Percentiles rank a stretch among this genome's conserved stretches.
These are phyloP conservation scores for Chrysotoxum bicinctum DNA, from an alignment of 2,888 invertebrate species.

Conservation along the genomic window DNA sequence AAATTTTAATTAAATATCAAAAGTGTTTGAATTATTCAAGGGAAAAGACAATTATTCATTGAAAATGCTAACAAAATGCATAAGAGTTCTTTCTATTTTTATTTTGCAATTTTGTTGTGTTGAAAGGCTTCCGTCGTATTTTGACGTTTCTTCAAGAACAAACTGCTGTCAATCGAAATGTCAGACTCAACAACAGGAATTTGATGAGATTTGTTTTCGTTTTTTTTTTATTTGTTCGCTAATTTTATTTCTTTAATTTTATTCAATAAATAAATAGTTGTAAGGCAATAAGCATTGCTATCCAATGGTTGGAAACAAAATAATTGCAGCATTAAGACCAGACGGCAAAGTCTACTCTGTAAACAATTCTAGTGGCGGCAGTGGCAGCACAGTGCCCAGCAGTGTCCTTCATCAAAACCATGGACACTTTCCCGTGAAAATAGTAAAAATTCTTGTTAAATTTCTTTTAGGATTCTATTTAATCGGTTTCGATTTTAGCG, in stretches of 20 bases:
- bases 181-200: slow-evolving; percentile 36
- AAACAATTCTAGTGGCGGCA: slow-evolving; percentile 66
- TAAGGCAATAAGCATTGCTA: not conserved
- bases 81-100: not conserved
- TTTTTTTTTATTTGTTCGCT: slow-evolving; percentile 66
- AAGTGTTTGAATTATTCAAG: not conserved
- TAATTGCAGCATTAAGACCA: slow-evolving; percentile 78
- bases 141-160: slow-evolving; percentile 38
- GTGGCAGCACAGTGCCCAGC: not conserved
- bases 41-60: not conserved
- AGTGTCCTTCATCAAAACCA: slow-evolving; percentile 46
- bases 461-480: not conserved
- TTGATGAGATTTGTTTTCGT: slow-evolving; percentile 55
- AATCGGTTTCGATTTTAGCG: slow-evolving; percentile 30
- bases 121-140: slow-evolving; percentile 54
- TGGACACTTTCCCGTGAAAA: slow-evolving; percentile 26
- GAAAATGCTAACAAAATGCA: slow-evolving; percentile 3
- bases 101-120: slow-evolving; percentile 18
- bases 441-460: not conserved
- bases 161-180: slow-evolving; percentile 57
- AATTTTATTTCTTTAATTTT: slow-evolving; percentile 53
- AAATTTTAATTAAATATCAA: not conserved
- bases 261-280: slow-evolving; percentile 5
- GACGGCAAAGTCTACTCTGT: slow-evolving; percentile 77
- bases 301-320: slow-evolving; percentile 76